Base-by-base conservation (phyloP, 2,888 invertebrate species). In the Myopa testacea region DNA sequence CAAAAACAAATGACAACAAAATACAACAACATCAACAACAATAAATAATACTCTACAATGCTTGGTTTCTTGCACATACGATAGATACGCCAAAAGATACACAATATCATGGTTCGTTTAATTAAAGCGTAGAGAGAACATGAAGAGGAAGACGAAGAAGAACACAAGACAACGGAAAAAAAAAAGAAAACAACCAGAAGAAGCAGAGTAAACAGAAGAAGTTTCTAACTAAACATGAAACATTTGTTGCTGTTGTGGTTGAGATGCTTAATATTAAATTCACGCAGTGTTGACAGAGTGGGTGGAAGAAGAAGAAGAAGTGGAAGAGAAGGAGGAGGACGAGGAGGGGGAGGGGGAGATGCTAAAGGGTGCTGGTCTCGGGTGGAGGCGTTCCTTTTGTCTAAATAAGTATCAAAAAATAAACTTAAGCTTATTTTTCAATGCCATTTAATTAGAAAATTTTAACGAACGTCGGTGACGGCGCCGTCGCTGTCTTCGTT, bases 391-490 rank as follows among this genome's bases (percentile, higher is more conserved):
- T 45, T 45, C 10, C 45, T 45, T 10, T 10, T 45, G 6, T 3
- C 45, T 45, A 8, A 45, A 45, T 6, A 45, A 45, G 45, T 10
- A 45, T 10, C 45, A 45, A 45, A 45, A 69, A 7, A 69, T 16
- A 68, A 8, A n/a, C 40, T 37, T 16, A 0, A 55, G 34, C 50
- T 34, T 55, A 55, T 10, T 70, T 70, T 62, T 72, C 60, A 72
- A 60, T 62, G 72, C 38, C 60, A 60, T 60, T 72, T 45, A 60
- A 62, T 72, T 60, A 58, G 37, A 60, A 40, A 62, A 58, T n/a
- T 58, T 34, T 26, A 26, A 34, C 19, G 26, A 12, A 63, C 34
- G 10, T 8, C 45, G 45, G 6, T 10, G 45, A 45, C 45, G 45
- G 6, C 45, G 45, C 45, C 45, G 10, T 45, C 45, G 10, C 6